phyloP scores from a whole-genome alignment of 2,888 invertebrate species.

The Pocota personata region DNA sequence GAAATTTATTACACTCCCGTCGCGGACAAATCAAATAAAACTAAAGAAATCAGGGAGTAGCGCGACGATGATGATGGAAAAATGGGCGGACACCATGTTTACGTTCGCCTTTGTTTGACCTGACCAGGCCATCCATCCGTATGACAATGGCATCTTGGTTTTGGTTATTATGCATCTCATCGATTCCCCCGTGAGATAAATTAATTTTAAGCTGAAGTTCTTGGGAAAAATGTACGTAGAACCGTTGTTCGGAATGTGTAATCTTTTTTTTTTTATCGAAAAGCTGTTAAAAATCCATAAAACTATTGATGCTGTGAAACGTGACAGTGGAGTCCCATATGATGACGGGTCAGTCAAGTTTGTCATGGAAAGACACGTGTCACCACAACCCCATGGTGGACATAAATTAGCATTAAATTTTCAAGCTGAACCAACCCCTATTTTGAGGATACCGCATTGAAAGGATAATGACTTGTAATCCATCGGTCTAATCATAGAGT shows the following conservation, averaged over 20 bases:
- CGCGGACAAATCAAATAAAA: constrained; percentile 60
- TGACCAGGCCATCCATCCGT: constrained; percentile 8
- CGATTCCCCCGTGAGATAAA: constrained; percentile 53
- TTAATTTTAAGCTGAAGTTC: constrained; percentile 49
- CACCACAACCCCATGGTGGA: not conserved
- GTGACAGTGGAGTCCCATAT: not conserved
- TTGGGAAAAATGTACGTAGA: constrained; percentile 7
- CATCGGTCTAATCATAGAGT: constrained; percentile 56
- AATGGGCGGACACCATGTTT: constrained; percentile 59
- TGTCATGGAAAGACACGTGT: constrained; percentile 26
- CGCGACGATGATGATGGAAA: constrained; percentile 9
- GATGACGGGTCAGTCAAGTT: constrained; percentile 17
- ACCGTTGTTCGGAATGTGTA: constrained; percentile 29
- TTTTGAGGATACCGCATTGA: not conserved
- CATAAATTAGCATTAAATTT: constrained; percentile 33
- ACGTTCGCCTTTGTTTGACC: constrained; percentile 50
- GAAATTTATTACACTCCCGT: constrained; percentile 56
- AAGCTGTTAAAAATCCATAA: constrained; percentile 34
- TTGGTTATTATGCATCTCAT: constrained; percentile 31
- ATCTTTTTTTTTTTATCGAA: constrained; percentile 16
- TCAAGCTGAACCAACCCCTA: constrained; percentile 57
- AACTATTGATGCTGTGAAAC: not conserved
- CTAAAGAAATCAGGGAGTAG: not conserved
- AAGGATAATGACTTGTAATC: constrained; percentile 67
- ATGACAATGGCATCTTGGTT: constrained; percentile 41